Evolutionary conservation across 2,888 invertebrate genomes (phyloP), one percentile per base, ranked within the genome.

Genomic region (Limenitis arthemis): DNA sequence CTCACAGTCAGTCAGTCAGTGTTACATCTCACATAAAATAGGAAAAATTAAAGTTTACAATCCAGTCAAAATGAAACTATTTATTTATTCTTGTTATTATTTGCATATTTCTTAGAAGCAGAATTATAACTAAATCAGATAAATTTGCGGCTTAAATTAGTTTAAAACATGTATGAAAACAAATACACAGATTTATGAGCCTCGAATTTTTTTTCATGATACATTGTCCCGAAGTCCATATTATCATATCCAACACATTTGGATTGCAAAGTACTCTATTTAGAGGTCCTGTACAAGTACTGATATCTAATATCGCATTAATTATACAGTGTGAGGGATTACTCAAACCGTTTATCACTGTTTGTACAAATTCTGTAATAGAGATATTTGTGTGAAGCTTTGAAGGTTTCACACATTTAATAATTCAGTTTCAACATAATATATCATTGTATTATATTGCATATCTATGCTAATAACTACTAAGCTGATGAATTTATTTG

Each of bases 251-350:
- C 32, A 44, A n/a, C 33, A 46, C 11, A 46, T 31, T 38, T 31
- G 12, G 9, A 46, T 38, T 31, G 12, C 11, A 46, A 31, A 44
- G n/a, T 33, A 29, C 33, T 49, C 38, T 44, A 29, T 44, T 49
- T 38, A 6, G 28, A 11, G 12, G 39, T 50, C 38, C 44, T 50
- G 12, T 39, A 29, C 11, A 50, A 44, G 44, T 44, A 50, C 30
- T 44, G 8, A n/a, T 32, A 8, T 28, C 37, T 43, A 43, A 32
- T 28, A 43, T 37, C 49, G 31, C 37, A 50, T 50, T 50, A 44
- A 46, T 51, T 41, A 46, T 40, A 51, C 40, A 40, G 29, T 33
- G 40, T 50, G 20, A 40, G n/a, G 29, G 39, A 40, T 40, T 38
- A 46, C n/a, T 29, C 34, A 11, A 28, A 38, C 32, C 38, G 38